Evolutionary conservation across 2,113 vertebrate species (phyloP).

Genomic region (Gulo gulo): DNA sequence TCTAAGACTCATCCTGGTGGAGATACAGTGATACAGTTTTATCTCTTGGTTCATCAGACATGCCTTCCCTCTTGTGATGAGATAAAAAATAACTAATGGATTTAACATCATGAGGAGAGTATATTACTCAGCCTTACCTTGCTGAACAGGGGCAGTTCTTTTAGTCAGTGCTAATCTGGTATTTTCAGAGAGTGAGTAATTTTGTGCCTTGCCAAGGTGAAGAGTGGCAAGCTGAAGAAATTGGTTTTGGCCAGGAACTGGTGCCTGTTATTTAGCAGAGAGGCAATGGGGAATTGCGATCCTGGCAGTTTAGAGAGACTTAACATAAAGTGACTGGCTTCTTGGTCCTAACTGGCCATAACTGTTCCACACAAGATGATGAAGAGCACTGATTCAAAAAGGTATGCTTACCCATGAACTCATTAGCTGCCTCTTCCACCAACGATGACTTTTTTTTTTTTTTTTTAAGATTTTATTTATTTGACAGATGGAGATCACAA

Average conservation of each 20-base stretch:
- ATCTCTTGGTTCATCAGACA: constrained; percentile 6
- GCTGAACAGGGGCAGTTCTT: background rate
- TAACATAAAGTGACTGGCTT: constrained; percentile 20
- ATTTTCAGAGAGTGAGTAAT: constrained; percentile 35
- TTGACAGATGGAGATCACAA: too few species aligned
- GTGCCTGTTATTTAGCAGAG: constrained; percentile 40
- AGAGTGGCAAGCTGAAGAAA: constrained; percentile 23
- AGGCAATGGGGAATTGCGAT: background rate
- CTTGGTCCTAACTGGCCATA: background rate
- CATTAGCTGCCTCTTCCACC: background rate
- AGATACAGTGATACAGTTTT: constrained; percentile 25
- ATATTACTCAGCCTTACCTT: background rate
- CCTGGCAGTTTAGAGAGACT: background rate
- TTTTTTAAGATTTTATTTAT: too few species aligned
- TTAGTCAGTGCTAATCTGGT: constrained; percentile 13
- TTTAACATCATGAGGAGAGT: background rate
- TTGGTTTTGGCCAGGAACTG: background rate
- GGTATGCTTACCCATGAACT: background rate
- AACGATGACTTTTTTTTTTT: background rate
- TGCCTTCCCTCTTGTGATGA: constrained; percentile 33
- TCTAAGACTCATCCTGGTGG: background rate
- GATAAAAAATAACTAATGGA: constrained; percentile 40
- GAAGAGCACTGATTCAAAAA: background rate
- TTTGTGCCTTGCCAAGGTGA: background rate
- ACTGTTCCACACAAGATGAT: background rate